Evolutionary conservation across 1,140 invertebrate genomes (phyloP), one percentile per base, ranked within the genome.

Genomic region (Pinna nobilis): DNA sequence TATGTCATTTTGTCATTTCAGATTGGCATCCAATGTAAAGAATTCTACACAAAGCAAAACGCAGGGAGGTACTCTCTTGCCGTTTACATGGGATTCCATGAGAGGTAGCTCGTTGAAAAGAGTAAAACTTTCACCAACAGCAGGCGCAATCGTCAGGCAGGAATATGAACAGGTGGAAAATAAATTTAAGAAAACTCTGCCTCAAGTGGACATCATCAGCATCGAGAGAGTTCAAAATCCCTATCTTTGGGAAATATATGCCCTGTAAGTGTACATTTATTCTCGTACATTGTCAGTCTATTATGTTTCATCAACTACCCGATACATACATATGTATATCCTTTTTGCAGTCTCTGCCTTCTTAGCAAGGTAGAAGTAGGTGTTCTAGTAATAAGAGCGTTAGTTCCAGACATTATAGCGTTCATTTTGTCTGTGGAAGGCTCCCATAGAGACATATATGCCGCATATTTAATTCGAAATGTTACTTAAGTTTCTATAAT

Each of bases 201-300:
- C 66, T 25, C 73, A 75, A 23, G 73, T 67, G 2, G 30, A 63
- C 33, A 70, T 75, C 11, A 28, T 70, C 25, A n/a, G 9, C 23
- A 66, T 75, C 13, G 20, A 70, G 5, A 55, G 73, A 50, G 37
- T 70, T 25, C 73, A 75, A 35, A 75, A 75, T 41, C 51, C 39
- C 25, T 70, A 41, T 49, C 20, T 39, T 2, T 75, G 73, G 73
- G 73, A 75, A 41, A n/a, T n/a, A n/a, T n/a, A n/a, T n/a, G n/a
- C n/a, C n/a, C n/a, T n/a, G n/a, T n/a, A n/a, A n/a, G n/a, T n/a
- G n/a, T n/a, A n/a, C n/a, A n/a, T n/a, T n/a, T n/a, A n/a, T n/a
- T 41, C 41, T 20, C 70, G 70, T 41, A 51, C 49, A 4, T 28
- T 75, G 73, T 75, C 69, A 57, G 73, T 75, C 28, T n/a, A n/a